These are phyloP conservation scores for Sclerurus mexicanus DNA, from an alignment of 2,113 vertebrate genomes.

Conservation along the genomic window DNA sequence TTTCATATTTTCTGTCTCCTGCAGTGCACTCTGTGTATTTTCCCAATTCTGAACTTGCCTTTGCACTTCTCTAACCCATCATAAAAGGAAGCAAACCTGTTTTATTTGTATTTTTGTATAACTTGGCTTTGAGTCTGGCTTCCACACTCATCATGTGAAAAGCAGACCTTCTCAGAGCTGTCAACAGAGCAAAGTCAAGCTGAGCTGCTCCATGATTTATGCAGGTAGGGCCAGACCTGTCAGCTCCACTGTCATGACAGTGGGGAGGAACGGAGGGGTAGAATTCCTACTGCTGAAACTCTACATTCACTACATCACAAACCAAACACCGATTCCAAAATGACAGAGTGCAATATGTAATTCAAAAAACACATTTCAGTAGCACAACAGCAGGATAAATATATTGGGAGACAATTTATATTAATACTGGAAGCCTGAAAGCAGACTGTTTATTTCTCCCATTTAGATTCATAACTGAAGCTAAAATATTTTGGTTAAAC, in stretches of 20 bases:
- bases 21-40: fast-evolving
- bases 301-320: neutral
- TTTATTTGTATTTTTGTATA: neutral
- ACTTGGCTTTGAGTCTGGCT: neutral
- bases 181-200: slow-evolving; percentile 27
- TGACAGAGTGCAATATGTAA: neutral
- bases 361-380: neutral
- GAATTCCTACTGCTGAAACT: neutral
- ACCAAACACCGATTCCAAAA: neutral
- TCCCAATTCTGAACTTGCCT: neutral
- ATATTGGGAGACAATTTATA: neutral
- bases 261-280: neutral
- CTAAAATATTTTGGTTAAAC: slow-evolving; percentile 25
- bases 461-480: neutral
- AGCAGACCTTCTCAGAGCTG: slow-evolving; percentile 32
- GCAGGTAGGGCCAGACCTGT: slow-evolving; percentile 43
- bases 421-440: neutral
- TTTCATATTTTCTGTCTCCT: neutral
- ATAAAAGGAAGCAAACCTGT: neutral
- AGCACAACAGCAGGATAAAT: neutral
- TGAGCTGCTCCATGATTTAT: slow-evolving; percentile 6
- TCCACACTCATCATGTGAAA: neutral
- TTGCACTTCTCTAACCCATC: neutral
- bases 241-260: slow-evolving; percentile 7
- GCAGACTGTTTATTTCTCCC: neutral